Conservation (phyloP, 1,140 invertebrate genomes). For the Archivesica marissinica region DNA sequence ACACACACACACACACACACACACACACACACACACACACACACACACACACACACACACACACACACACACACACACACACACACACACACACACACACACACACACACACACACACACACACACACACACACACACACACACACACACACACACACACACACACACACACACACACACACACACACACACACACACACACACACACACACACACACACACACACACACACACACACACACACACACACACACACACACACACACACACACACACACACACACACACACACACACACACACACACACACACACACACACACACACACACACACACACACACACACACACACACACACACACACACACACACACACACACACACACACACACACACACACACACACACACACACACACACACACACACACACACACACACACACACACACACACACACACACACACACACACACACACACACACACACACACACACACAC, state of each 20-base stretch:
- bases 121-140: not conserved
- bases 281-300: too few relatives aligned
- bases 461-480: too few relatives aligned
- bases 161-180: conserved; percentile 36
- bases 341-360: too few relatives aligned
- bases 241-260: conserved; percentile 47
- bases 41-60: not conserved
- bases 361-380: too few relatives aligned
- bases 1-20: not conserved
- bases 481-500: too few relatives aligned
- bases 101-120: not conserved
- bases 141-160: conserved; percentile 44
- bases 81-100: not conserved
- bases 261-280: too few relatives aligned
- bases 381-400: too few relatives aligned
- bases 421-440: too few relatives aligned
- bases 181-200: conserved; percentile 36
- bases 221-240: conserved; percentile 43
- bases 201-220: conserved; percentile 12
- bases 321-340: too few relatives aligned
- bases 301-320: too few relatives aligned
- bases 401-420: too few relatives aligned
- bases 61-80: not conserved
- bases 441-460: too few relatives aligned
- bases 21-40: not conserved